Evolutionary conservation across 2,797 vertebrate species (phyloP), one percentile per base, ranked within the genome.

Genomic region (Sorex maritimensis): DNA sequence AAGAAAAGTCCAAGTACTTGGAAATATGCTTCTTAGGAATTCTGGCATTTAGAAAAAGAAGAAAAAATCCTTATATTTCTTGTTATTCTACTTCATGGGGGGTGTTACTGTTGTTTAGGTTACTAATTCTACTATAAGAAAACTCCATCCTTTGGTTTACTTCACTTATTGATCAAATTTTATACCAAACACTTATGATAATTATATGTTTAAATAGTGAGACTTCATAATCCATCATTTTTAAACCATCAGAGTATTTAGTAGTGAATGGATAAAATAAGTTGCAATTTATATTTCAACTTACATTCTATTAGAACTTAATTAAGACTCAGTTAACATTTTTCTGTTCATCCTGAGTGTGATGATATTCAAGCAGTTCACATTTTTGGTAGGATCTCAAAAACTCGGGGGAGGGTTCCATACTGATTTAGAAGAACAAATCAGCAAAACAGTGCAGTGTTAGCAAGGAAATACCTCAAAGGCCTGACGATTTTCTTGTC

Each of bases 161-260:
- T 90, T 94, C 80, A 55, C 38, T 92, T 28, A 92, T 6, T 55
- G 17, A 82, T 55, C 26, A 46, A 46, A 77, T 85, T 85, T 95
- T 63, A 68, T 74, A 49, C 41, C 77, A 84, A 90, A 84, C 41
- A 69, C 30, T 69, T 85, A 34, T 21, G 58, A 26, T 21, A 52
- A 61, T 58, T 84, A 30, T 71, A 83, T 86, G 84, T 49, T 49
- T 73, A 63, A 92, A 65, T 13, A 84, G 23, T 61, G 5, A 88
- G 49, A 80, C 90, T 24, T 75, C 34, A 49, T 77, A 61, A 71
- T 30, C 61, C n/a, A 46, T 73, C 55, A 15, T 30, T 49, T 82
- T 61, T 68, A 94, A 92, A 80, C 61, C 41, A 21, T 91, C 86
- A 58, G 61, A 87, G 34, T 77, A 79, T 13, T 90, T 58, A 75